Evolutionary conservation across 2,113 vertebrate species (phyloP).

Genomic region (Tupaia tana): DNA sequence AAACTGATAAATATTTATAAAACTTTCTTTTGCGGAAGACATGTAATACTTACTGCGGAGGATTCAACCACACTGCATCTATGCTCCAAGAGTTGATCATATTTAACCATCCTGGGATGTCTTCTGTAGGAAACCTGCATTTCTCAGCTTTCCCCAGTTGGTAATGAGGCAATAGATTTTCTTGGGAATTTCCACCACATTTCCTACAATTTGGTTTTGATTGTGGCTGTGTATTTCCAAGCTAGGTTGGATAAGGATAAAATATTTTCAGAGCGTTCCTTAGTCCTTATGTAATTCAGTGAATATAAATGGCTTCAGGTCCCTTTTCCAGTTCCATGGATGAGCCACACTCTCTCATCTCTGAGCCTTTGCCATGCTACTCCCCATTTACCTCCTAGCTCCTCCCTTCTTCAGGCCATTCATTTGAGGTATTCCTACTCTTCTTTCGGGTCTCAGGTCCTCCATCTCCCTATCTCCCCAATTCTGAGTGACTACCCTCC

Average conservation of each 20-base stretch:
- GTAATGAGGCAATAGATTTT: not conserved
- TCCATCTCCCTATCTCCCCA: not conserved
- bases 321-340: not conserved
- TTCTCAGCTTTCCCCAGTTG: not conserved
- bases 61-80: not conserved
- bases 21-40: not conserved
- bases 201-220: not conserved
- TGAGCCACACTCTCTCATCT: rapidly evolving
- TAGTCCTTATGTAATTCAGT: not conserved
- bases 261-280: not conserved
- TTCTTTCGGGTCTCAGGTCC: not conserved
- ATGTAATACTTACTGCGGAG: not conserved
- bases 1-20: not conserved
- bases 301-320: not conserved
- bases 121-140: no score
- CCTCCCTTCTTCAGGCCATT: not conserved
- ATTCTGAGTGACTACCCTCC: not conserved
- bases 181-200: not conserved
- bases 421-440: not conserved
- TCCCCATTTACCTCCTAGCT: not conserved
- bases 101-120: not conserved
- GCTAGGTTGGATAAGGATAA: not conserved
- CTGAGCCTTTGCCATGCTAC: not conserved
- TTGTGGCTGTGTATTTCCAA: not conserved
- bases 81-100: no score